Evolutionary conservation across 2,888 invertebrate genomes (phyloP).

Genomic region (Resseliella maxima): DNA sequence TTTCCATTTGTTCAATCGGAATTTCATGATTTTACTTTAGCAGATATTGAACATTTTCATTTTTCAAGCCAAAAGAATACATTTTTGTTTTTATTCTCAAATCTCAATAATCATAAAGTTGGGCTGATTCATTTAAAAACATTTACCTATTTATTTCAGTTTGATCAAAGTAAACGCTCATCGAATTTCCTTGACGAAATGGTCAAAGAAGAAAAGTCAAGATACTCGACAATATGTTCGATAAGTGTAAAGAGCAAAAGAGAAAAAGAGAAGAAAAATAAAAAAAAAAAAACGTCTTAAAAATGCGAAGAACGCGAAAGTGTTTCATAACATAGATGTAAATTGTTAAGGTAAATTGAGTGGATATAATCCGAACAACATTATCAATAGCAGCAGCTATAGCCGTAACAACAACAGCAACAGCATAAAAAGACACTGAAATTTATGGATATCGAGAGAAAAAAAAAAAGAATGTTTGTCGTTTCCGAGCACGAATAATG

Average conservation of each 20-base stretch:
- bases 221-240: too few species aligned
- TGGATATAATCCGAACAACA: neutral
- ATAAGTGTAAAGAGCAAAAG: too few species aligned
- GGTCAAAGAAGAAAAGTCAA: too few species aligned
- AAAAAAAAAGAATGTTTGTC: conserved; percentile 1
- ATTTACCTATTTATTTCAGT: neutral
- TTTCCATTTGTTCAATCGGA: neutral
- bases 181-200: too few species aligned
- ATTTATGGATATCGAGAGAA: neutral
- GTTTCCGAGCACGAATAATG: neutral
- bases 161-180: neutral
- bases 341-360: conserved; percentile 51
- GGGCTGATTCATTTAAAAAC: too few species aligned
- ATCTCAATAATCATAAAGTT: conserved; percentile 6
- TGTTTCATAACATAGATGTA: conserved; percentile 37
- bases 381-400: conserved; percentile 29
- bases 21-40: neutral
- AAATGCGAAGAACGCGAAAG: conserved; percentile 36
- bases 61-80: neutral
- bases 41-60: too few species aligned
- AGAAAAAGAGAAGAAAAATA: neutral
- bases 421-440: neutral
- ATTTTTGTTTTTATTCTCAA: neutral
- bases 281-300: neutral
- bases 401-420: too few species aligned